Conservation (phyloP, 1,140 invertebrate genomes). For the Vanessa atalanta region DNA sequence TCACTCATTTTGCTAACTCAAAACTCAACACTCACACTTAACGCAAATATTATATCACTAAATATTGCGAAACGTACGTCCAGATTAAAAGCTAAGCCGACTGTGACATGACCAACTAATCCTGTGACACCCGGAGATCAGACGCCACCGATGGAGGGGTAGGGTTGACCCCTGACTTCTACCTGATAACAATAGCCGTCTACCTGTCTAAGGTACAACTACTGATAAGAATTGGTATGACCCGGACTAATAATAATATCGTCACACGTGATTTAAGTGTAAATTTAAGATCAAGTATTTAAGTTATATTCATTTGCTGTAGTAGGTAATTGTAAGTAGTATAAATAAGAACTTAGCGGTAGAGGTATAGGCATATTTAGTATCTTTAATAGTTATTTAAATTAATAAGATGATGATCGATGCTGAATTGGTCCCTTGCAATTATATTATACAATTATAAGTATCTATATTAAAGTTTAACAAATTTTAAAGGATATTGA, state of each 20-base stretch:
- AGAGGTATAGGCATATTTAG: too few species aligned
- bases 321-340: too few species aligned
- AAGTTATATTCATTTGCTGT: too few species aligned
- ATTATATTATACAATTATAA: too few species aligned
- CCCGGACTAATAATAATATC: background rate
- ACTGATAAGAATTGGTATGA: constrained; percentile 7
- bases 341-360: too few species aligned
- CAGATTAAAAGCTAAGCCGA: constrained; percentile 28
- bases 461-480: too few species aligned
- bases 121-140: constrained; percentile 13
- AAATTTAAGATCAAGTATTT: too few species aligned
- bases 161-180: constrained; percentile 42
- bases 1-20: constrained; percentile 36
- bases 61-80: constrained; percentile 6
- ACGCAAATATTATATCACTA: background rate
- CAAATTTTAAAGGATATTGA: too few species aligned
- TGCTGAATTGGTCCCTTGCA: too few species aligned
- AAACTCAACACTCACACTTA: constrained; percentile 11
- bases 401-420: too few species aligned
- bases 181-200: constrained; percentile 48
- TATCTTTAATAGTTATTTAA: too few species aligned
- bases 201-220: constrained; percentile 23
- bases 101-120: constrained; percentile 27
- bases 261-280: too few species aligned
- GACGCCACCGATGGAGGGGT: constrained; percentile 20